Base-by-base conservation (phyloP, 2,888 invertebrate species). In the Synergus itoensis region DNA sequence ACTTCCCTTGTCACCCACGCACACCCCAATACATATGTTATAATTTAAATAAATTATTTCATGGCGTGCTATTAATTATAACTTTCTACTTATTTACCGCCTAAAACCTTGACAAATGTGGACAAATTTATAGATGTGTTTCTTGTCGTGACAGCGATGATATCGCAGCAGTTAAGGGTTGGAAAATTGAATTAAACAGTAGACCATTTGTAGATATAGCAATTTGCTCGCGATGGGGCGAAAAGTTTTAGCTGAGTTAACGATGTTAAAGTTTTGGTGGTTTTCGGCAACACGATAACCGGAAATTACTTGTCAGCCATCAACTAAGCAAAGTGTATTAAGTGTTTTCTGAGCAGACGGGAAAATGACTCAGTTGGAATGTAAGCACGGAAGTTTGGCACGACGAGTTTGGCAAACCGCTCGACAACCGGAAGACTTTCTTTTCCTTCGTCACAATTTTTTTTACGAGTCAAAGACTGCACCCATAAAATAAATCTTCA, bases 251-350 rank as follows among this genome's bases (percentile, higher is more conserved):
- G 21, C 57, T 69, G 60, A 43, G 60, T 77, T 77, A 77, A 69
- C 77, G 45, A 69, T 60, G 41, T 43, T 60, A 77, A 77, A 77
- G 77, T 69, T 77, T 60, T 48, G 36, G 77, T 69, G 57, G 77
- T 67, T 67, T 69, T 77, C 36, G 41, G 60, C 45, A 77, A 77
- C 86, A 86, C 87, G 89, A 91, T 89, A 87, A 86, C 86, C 87
- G 90, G 90, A 91, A 89, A 91, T 91, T 90, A 88, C 88, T 87
- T 87, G 87, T 88, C 88, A 85, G 84, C 83, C 84, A 86, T 87
- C 83, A 80, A 79, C 83, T 77, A 79, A 28, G 81, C 85, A 79
- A 84, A 79, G 75, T 81, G 85, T 86, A 90, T 90, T 87, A 89
- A 90, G 88, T 89, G 88, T 89, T 90, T 90, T 88, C 83, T 82